Conservation (phyloP, 2,797 vertebrate genomes). For the Danio jaintianensis region DNA sequence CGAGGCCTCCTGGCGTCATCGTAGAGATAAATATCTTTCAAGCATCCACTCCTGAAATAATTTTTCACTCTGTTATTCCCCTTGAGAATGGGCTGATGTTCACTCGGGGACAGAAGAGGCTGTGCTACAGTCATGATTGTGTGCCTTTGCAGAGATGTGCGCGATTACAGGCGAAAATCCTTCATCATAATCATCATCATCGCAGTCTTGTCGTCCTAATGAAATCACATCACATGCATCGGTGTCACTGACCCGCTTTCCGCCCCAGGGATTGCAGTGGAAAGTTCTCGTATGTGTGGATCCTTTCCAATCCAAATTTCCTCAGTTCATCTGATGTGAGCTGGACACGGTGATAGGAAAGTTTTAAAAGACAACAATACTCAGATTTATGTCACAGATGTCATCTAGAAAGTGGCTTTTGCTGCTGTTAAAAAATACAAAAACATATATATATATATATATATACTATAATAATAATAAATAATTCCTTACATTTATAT, state of each 20-base stretch:
- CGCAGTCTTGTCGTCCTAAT: conserved; percentile 19
- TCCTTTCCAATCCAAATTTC: conserved; percentile 18
- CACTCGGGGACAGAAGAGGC: neutral
- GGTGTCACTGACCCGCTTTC: conserved; percentile 35
- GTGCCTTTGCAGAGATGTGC: neutral
- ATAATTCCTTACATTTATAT: no score
- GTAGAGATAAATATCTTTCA: conserved; percentile 6
- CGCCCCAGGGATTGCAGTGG: conserved; percentile 36
- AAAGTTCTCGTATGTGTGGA: conserved; percentile 41
- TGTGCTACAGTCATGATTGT: neutral
- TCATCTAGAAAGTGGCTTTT: neutral
- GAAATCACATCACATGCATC: conserved; percentile 23
- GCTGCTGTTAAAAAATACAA: neutral
- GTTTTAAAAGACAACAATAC: neutral
- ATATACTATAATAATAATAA: no score
- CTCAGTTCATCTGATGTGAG: neutral
- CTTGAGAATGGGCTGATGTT: neutral
- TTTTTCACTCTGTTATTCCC: neutral
- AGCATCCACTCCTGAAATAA: neutral
- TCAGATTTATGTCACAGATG: neutral
- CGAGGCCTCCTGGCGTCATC: neutral
- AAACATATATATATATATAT: no score
- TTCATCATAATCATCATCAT: neutral
- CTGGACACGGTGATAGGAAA: neutral
- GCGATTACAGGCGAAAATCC: neutral